Evolutionary conservation across 1,140 invertebrate species (phyloP), one percentile per base, ranked within the genome.

Genomic region (Papilio aristodemus): DNA sequence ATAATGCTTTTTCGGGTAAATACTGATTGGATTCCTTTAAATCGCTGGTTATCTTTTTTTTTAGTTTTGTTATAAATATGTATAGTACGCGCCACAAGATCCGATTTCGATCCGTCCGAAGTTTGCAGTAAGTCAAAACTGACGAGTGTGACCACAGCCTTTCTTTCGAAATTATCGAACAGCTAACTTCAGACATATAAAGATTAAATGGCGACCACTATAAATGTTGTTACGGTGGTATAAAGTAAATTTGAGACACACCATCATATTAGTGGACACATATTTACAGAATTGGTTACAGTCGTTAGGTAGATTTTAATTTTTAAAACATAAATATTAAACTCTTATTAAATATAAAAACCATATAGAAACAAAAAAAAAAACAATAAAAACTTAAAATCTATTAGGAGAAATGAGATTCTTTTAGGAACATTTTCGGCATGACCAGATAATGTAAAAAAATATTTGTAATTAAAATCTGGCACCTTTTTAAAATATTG

Each of bases 201-300:
- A 54, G 46, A 54, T 54, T 54, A 22, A n/a, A 4, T 50, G 46
- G 3, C 19, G 19, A 25, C 0, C 22, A 9, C 46, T 22, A 46
- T 54, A 10, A 19, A 22, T 54, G 0, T 39, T 39, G 46, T 50
- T 50, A 67, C 63, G 50, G 57, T 71, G 68, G 68, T 6, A 32
- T 32, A 32, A 32, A 2, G 10, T 54, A 54, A 25, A 54, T 13
- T 10, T 54, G 19, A 64, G 38, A 41, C 22, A 43, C 38, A 64
- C 22, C 60, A 43, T 37, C 38, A 41, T 54, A 54, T 64, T 64
- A 64, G 60, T 64, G 37, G 39, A 41, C 19, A 64, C 22, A 13
- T 64, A 64, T 64, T 43, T 64, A 64, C 60, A 64, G 39, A 64
- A 64, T 43, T 14, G 38, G 38, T 43, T 64, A 64, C 38, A 41